Conservation (phyloP, 2,888 invertebrate species). For the Yponomeuta plumbellus region DNA sequence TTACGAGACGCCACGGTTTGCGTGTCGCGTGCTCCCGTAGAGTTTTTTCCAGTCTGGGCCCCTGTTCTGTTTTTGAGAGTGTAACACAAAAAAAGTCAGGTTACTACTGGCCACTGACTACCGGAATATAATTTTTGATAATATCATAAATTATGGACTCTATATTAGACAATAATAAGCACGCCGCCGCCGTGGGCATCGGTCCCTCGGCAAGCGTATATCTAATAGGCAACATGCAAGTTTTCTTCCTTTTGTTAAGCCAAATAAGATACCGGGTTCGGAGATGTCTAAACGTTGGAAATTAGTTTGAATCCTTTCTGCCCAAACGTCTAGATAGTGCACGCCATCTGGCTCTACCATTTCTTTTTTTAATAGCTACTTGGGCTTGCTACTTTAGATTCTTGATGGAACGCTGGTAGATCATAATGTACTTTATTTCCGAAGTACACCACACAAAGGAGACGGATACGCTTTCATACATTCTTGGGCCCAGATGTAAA, state of each 20-base stretch:
- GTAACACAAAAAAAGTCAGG: slow-evolving; percentile 59
- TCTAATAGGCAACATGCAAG: neutral
- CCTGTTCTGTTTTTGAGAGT: slow-evolving; percentile 39
- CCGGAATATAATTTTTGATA: slow-evolving; percentile 74
- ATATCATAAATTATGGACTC: slow-evolving; percentile 69
- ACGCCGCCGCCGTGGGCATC: slow-evolving; percentile 49
- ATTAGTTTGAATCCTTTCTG: neutral
- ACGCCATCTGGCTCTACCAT: neutral
- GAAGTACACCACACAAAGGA: too few relatives aligned
- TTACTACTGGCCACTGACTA: slow-evolving; percentile 64
- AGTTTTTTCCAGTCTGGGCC: slow-evolving; percentile 49
- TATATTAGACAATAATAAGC: slow-evolving; percentile 62
- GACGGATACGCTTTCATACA: too few relatives aligned
- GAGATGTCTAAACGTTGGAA: too few relatives aligned
- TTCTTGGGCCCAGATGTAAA: too few relatives aligned
- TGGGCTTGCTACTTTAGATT: too few relatives aligned
- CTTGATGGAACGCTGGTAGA: too few relatives aligned
- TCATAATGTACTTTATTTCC: too few relatives aligned
- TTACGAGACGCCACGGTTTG: slow-evolving; percentile 53
- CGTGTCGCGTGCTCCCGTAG: slow-evolving; percentile 70
- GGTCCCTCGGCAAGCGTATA: slow-evolving; percentile 16
- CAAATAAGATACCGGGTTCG: too few relatives aligned
- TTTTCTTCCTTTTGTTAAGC: too few relatives aligned
- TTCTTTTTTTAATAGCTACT: neutral
- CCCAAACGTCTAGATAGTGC: neutral